Evolutionary conservation across 2,888 invertebrate genomes (phyloP), one percentile per base, ranked within the genome.

Genomic region (Campoplex capitator): DNA sequence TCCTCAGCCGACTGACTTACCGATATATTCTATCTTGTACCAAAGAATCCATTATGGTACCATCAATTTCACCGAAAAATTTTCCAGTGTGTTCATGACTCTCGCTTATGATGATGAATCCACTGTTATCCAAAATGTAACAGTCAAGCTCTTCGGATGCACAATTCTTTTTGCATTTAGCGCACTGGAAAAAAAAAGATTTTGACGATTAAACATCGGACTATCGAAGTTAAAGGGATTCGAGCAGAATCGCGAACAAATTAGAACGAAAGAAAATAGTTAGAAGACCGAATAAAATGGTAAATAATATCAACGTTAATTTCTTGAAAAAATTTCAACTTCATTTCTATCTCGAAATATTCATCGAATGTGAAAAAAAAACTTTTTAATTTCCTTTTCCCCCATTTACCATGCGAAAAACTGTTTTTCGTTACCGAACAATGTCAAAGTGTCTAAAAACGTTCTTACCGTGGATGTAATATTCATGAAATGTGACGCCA

Each of bases 31-130:
- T 96, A 92, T 98, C 98, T 93, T 98, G 98, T 0, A 98, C 98
- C 78, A 98, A 95, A 0, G 98, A 98, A 94, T 98, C 98, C 98
- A 98, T 98, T 87, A 98, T 98, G 18, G 98, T 98, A 32, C 98
- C 98, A 93, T 99, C 98, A 65, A 98, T 97, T 94, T 98, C 98
- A 0, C 99, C 99, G 92, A 99, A 99, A 95, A 99, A 99, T 92
- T 97, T 96, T 1, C 99, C 99, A 1, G 98, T 98, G 91, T 98
- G 98, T 65, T 97, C 96, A 51, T 96, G 96, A 89, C 97, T 97
- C 94, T 98, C 98, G 0, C 98, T 98, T 58, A 98, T 96, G 78
- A 99, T 97, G 77, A 99, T 97, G 94, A 98, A 99, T 18, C 99
- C 99, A 93, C 98, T 98, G 95, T 99, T 98, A 93, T 99, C 99